A percentile compares a stretch with the other conserved stretches of the same genome.
Conservation (phyloP, 2,113 vertebrate genomes). For the Nicator chloris region DNA sequence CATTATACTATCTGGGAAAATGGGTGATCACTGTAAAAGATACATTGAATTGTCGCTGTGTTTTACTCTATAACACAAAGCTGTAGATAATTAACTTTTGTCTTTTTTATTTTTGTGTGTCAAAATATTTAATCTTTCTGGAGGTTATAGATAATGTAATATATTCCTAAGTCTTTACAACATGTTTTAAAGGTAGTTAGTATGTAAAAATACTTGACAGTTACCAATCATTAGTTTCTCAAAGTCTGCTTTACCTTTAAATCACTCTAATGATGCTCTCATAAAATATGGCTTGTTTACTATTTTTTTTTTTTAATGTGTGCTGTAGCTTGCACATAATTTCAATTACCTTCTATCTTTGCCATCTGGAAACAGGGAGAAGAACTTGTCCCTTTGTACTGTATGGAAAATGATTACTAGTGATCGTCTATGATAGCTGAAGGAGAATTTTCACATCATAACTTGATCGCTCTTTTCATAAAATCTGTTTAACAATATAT, state of each 20-base stretch:
- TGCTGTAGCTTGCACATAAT: background rate
- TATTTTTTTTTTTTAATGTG: background rate
- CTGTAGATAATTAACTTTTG: background rate
- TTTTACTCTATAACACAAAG: background rate
- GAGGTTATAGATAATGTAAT: background rate
- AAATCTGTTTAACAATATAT: background rate
- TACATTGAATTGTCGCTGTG: background rate
- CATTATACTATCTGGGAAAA: background rate
- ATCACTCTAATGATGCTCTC: background rate
- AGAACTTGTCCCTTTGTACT: background rate
- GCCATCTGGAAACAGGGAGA: background rate
- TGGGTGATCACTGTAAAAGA: background rate
- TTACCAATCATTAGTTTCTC: conserved; percentile 26
- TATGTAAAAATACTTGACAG: conserved; percentile 39
- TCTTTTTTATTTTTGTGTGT: background rate
- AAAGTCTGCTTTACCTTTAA: conserved; percentile 30
- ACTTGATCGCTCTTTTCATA: background rate
- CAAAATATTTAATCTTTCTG: background rate
- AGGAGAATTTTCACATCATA: background rate
- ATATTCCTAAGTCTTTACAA: background rate
- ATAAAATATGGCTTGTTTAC: conserved; percentile 26
- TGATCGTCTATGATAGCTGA: background rate
- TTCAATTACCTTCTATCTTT: conserved; percentile 9
- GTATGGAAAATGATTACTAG: background rate
- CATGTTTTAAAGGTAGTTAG: background rate